Evolutionary conservation across 2,113 vertebrate genomes (phyloP), one percentile per base, ranked within the genome.

Genomic region (Daubentonia madagascariensis): DNA sequence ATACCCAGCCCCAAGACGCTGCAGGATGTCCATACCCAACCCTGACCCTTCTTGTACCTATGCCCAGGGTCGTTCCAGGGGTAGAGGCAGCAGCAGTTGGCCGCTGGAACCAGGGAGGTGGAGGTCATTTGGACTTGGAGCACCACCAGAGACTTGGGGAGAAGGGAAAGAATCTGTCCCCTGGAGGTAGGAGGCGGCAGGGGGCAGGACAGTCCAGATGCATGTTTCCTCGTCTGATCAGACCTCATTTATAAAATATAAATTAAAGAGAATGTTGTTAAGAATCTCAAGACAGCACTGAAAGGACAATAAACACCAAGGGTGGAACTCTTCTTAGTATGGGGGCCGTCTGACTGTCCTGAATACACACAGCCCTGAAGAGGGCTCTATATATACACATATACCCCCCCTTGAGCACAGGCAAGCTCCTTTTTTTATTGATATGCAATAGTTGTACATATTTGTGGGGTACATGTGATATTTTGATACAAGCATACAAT

Each of bases 111-210:
- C 35, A 89, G 35, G 6, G 5, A 78, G 35, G 9, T 43, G 17
- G 50, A 68, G 17, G 30, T 9, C 35, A 59, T 10, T n/a, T 45
- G 9, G 8, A 25, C 35, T 43, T 6, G 6, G 16, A 73, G 6
- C 0, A 1, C 8, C 0, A 1, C 8, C 9, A 70, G 65, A 48
- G 14, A 12, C 3, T 17, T 30, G 50, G 70, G 13, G 11, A 35
- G 5, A 45, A 45, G 25, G 2, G 10, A 70, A 30, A 95, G 20
- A 57, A 18, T 2, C 23, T 72, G 13, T 85, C 12, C 14, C 35
- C 6, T 16, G 50, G 25, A 79, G 45, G 6, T 63, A 20, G 37
- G 75, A 87, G 5, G 50, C 45, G 14, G 32, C 1, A 22, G 54
- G n/a, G 32, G 40, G n/a, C 16, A 6, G 40, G 48, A 14, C 22